Conservation (phyloP, 2,113 vertebrate species). For the Mirza zaza region DNA sequence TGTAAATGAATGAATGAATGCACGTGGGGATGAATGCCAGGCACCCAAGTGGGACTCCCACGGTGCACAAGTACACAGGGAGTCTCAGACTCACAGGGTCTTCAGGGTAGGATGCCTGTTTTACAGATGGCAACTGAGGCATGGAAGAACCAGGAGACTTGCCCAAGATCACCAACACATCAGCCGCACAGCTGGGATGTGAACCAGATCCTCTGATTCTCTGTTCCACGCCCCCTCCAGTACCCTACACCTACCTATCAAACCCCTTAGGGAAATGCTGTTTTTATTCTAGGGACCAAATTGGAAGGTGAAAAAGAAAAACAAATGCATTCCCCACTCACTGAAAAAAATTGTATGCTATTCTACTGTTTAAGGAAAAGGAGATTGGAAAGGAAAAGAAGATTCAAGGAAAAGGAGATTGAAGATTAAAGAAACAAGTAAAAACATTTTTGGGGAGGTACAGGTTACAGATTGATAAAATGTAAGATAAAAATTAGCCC, state of each 20-base stretch:
- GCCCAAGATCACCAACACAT: background rate
- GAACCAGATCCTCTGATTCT: background rate
- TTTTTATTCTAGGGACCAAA: conserved; percentile 7
- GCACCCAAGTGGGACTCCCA: background rate
- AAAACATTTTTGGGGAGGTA: too few species aligned
- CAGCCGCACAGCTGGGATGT: background rate
- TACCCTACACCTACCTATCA: too few species aligned
- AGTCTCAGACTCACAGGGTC: background rate
- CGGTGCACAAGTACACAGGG: background rate
- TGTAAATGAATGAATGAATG: background rate
- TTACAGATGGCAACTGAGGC: background rate
- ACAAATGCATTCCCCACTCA: background rate
- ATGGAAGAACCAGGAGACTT: background rate
- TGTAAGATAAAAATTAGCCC: background rate
- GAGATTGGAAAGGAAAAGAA: background rate
- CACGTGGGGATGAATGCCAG: background rate
- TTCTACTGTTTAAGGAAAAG: background rate
- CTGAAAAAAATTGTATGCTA: background rate
- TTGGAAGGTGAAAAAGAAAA: background rate
- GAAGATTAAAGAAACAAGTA: background rate
- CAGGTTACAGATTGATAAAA: background rate
- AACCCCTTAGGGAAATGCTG: background rate
- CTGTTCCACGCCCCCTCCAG: background rate
- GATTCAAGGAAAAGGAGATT: background rate
- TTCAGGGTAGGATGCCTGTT: too few species aligned